Base-by-base conservation (phyloP, 1,140 invertebrate genomes). In the Choristoneura fumiferana region DNA sequence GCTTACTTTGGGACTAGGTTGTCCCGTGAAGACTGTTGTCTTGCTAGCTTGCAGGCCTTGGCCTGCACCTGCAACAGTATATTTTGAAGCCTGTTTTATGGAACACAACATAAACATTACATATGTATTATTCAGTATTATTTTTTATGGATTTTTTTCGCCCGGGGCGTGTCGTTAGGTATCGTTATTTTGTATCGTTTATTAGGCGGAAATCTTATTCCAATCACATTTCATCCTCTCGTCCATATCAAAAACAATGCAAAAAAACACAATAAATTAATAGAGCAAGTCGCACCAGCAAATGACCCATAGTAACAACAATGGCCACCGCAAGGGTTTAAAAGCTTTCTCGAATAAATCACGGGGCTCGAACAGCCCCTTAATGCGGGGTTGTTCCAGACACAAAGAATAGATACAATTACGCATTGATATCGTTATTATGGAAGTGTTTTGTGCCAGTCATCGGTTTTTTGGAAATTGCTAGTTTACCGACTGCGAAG, bases 331-430 rank as follows among this genome's bases (percentile, higher is more conserved):
- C 72, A 80, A 80, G 77, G 77, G 78, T 73, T 83, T 84, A 84
- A 84, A 71, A 82, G 81, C 81, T 79, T 84, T 81, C 79, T 74
- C 71, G 70, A 61, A 84, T 84, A 84, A 84, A 84, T 84, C 81
- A 84, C 73, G 37, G n/a, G 55, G 71, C 63, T 40, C 54, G 55
- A 58, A 61, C 62, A 64, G 67, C 65, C 55, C 65, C 67, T 69
- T 68, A n/a, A 56, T 55, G 53, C 63, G 60, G 64, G 62, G 60
- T 67, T 45, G 53, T 55, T 58, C 38, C 53, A 56, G 37, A 38
- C 54, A 76, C 74, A 75, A 82, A 64, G 71, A 68, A 75, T 65
- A 82, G 66, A 75, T 72, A 78, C 72, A 81, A 83, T 83, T 83
- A 83, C 72, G 55, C 62, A 76, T 75, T 76, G 76, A 76, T 78